Base-by-base conservation (phyloP, 2,113 vertebrate genomes). In the Anoura caudifer region DNA sequence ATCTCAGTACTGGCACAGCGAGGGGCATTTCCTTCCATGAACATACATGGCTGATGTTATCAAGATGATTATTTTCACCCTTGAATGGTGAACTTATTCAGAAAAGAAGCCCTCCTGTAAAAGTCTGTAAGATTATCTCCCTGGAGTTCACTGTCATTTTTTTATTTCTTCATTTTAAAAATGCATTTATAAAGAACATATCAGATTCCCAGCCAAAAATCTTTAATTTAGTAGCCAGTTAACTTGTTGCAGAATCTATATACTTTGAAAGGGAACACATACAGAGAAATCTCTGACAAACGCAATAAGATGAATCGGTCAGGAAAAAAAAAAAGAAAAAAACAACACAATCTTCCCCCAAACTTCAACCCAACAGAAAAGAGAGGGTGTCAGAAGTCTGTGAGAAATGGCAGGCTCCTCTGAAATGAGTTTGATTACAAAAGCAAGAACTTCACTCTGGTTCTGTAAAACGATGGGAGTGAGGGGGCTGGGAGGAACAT, bases 361-460 rank as follows among this genome's bases (percentile, higher is more conserved):
- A 65, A 85, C 10, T 59, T 94, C 43, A 36, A 12, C 50, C n/a
- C 83, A 73, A 67, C 33, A 69, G 67, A 90, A 91, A 84, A 94
- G 8, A 90, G 45, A 88, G 17, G 26, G n/a, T 92, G 75, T 90
- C 92, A 61, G 54, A 93, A 83, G 28, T 24, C 56, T 19, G 5
- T 65, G 77, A 94, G 50, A 83, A 88, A 96, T 89, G 54, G 72
- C 86, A 94, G 88, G 20, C 85, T 38, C 43, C 73, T 75, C 56
- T 75, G 80, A 70, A 94, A 84, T 67, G 90, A 84, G 59, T 80
- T 45, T 75, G 85, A 87, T 87, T 87, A 38, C 67, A 88, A 90
- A 90, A 85, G 47, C 85, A 90, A 96, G 73, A 94, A 90, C 33
- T 95, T 72, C n/a, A 43, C 19, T 82, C 72, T 28, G 86, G 36